Evolutionary conservation across 2,797 vertebrate species (phyloP), one percentile per base, ranked within the genome.

Genomic region (Emys orbicularis): DNA sequence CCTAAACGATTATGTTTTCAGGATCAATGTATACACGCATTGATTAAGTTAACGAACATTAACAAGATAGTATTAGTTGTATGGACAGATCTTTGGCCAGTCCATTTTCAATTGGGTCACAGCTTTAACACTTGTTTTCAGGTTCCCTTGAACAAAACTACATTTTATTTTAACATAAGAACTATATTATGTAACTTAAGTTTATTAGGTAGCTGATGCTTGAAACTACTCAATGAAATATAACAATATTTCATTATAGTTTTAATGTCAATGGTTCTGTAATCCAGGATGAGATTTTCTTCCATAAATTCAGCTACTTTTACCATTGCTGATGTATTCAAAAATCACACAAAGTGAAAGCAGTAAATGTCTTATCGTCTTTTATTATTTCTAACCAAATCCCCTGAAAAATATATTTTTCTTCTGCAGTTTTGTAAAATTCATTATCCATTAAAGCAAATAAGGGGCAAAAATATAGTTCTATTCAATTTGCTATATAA

Each of bases 301-400:
- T 74, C 41, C 77, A 94, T 88, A 90, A 92, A 89, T 92, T 54
- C 82, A 93, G 79, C 91, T 80, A 82, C 34, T 80, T 61, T 84
- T 79, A 74, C 16, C 25, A 77, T 50, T 90, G 10, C 11, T 72
- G 92, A 82, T 65, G 41, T 57, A 79, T 93, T 92, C 93, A 54
- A 89, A 65, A 84, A 86, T 89, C 83, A 81, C 90, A 87, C 65
- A 90, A 59, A 93, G 87, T 77, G 90, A 87, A 93, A 89, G 83
- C 6, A 92, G 83, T 54, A 91, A 76, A 84, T 84, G 93, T 77
- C 88, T 95, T 94, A 96, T 79, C 2, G 44, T 44, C 90, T 74
- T 34, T 12, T 74, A 34, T 37, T 74, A 74, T 44, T 74, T 74
- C 41, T 74, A 77, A 57, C 29, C 52, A 79, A 77, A 41, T 81